phyloP scores from a whole-genome alignment of 2,113 vertebrate species.

The Chloropsis hardwickii region DNA sequence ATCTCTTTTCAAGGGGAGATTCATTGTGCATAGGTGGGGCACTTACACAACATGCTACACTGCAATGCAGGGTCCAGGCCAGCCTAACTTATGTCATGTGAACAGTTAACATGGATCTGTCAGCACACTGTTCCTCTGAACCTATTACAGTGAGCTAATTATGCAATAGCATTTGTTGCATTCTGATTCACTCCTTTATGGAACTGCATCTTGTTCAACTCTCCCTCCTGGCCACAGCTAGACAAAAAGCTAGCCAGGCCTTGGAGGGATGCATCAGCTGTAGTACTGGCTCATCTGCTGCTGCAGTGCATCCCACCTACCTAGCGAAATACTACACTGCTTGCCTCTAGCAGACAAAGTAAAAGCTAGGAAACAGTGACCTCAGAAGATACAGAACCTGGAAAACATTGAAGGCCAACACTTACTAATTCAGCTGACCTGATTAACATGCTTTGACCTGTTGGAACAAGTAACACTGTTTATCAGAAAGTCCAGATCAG shows the following conservation, averaged over 20 bases:
- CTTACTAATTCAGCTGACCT: background rate
- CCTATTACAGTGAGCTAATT: background rate
- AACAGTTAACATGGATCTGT: background rate
- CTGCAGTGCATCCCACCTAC: background rate
- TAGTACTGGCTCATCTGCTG: background rate
- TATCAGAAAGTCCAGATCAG: background rate
- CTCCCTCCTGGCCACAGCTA: background rate
- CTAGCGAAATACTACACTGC: background rate
- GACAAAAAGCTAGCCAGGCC: background rate
- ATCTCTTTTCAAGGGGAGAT: background rate
- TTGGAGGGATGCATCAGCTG: background rate
- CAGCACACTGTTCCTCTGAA: background rate
- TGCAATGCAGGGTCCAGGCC: background rate
- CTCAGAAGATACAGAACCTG: background rate
- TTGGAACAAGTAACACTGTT: background rate
- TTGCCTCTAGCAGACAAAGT: background rate
- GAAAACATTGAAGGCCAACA: background rate
- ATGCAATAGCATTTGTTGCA: background rate
- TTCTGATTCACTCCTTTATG: background rate
- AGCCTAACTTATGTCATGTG: background rate
- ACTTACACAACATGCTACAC: background rate
- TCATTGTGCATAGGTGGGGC: background rate
- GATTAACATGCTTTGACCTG: background rate
- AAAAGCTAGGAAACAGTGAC: background rate
- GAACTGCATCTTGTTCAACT: background rate